Evolutionary conservation across 2,888 invertebrate genomes (phyloP), one percentile per base, ranked within the genome.

Genomic region (Tribolium freemani): DNA sequence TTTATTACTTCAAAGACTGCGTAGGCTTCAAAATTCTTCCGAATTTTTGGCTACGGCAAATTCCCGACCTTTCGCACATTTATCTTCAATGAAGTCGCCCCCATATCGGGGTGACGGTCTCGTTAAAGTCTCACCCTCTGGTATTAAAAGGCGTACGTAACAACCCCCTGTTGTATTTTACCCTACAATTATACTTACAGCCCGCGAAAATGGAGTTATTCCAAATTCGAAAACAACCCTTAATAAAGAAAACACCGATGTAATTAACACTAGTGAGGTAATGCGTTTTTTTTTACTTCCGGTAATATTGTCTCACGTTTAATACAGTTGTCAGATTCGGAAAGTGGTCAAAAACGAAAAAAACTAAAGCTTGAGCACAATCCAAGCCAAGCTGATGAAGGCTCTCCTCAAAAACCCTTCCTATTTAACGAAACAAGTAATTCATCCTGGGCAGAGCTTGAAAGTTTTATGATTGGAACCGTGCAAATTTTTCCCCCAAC

Each of bases 401-500:
- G 16, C 6, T 73, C 68, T 56, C 76, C 75, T 6, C 80, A 75
- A 48, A 81, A 80, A 70, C 16, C 60, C 3, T 64, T 63, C 5
- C 16, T 79, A 13, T 80, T 83, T 68, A 78, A 83, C 8, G 93
- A 93, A 80, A 90, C 91, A 73, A 94, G 94, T 83, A 96, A 95
- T 87, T 96, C 96, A 60, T 95, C 94, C 69, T 97, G 96, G 96
- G 94, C 94, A 0, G 96, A 96, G 86, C 91, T 96, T 89, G 94
- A 96, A 85, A 93, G 93, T 0, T 94, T 94, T 80, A 93, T 97
- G 71, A 96, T 97, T 79, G 96, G 96, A 79, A 93, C 92, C 31
- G 94, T 97, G 77, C 94, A 96, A 83, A 93, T 98, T 78, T 93
- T 94, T 85, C 99, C 99, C 5, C 92, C 96, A 1, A 96, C 95